phyloP scores from a whole-genome alignment of 2,113 vertebrate genomes.

The Brachyhypopomus occidentalis region DNA sequence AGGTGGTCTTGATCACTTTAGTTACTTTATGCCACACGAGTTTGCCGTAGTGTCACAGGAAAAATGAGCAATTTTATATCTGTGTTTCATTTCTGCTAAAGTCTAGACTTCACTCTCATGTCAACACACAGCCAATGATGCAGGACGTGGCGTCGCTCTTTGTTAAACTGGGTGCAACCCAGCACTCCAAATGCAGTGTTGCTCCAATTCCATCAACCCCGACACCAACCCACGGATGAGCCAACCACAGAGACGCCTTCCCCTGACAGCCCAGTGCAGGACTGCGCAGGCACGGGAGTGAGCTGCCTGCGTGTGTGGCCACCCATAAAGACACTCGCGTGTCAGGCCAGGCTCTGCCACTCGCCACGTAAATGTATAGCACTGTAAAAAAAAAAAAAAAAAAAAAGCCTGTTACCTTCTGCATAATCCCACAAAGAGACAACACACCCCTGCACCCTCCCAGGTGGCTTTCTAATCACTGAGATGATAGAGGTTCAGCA shows the following conservation, averaged over 20 bases:
- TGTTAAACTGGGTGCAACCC: background rate
- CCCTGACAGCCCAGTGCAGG: background rate
- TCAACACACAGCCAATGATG: background rate
- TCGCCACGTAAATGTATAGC: slow-evolving; percentile 53
- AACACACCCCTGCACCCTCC: slow-evolving; percentile 14
- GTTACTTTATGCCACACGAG: background rate
- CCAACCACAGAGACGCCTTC: slow-evolving; percentile 33
- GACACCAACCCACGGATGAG: background rate
- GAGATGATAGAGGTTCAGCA: slow-evolving; percentile 19
- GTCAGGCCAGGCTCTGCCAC: slow-evolving; percentile 54
- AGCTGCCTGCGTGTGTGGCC: slow-evolving; percentile 62
- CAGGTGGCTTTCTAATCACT: slow-evolving; percentile 51
- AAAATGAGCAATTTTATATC: background rate
- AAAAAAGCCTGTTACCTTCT: slow-evolving; percentile 37
- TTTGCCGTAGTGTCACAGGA: background rate
- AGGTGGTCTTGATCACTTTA: background rate
- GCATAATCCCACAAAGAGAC: slow-evolving; percentile 47
- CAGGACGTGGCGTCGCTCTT: background rate
- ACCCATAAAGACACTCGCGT: slow-evolving; percentile 61
- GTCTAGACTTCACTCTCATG: background rate
- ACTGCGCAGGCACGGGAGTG: slow-evolving; percentile 21
- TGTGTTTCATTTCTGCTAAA: background rate
- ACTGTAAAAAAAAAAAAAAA: slow-evolving; percentile 58
- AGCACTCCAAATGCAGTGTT: background rate
- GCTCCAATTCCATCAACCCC: background rate